Evolutionary conservation across 2,797 vertebrate species (phyloP).

Genomic region (Petrocephalus schoutedeni): DNA sequence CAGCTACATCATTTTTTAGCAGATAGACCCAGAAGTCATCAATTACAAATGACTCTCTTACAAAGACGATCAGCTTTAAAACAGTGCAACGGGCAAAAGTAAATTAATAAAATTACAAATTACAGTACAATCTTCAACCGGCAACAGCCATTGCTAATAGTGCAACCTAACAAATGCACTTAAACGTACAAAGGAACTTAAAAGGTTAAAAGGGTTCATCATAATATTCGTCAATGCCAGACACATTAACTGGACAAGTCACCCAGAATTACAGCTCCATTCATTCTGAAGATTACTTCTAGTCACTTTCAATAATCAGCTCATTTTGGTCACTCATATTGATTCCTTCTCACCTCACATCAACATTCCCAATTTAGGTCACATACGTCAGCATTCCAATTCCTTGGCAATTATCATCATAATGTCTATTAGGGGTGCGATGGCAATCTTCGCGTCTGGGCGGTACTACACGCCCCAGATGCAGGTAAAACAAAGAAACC

Average conservation of each 20-base stretch:
- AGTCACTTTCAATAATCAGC: not conserved
- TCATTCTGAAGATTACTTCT: not conserved
- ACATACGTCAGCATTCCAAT: not conserved
- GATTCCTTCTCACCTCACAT: not conserved
- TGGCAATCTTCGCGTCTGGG: too few species aligned
- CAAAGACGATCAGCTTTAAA: not conserved
- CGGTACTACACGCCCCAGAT: too few species aligned
- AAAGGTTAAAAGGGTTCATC: not conserved
- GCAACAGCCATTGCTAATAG: not conserved
- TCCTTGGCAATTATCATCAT: not conserved
- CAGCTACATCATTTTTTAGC: slow-evolving; percentile 78
- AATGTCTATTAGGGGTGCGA: not conserved
- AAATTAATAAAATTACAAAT: not conserved
- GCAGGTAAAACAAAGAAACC: too few species aligned
- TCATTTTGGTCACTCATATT: not conserved
- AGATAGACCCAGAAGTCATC: slow-evolving; percentile 56
- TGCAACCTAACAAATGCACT: not conserved
- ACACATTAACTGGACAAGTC: not conserved
- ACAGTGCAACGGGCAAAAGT: not conserved
- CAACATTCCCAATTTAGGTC: not conserved
- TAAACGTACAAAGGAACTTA: not conserved
- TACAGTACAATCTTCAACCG: not conserved
- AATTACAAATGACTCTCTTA: slow-evolving; percentile 41
- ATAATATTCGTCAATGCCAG: not conserved
- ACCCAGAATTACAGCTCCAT: not conserved